These are phyloP conservation scores for Adelosebastes latens DNA, from an alignment of 2,797 vertebrate genomes.

Conservation along the genomic window DNA sequence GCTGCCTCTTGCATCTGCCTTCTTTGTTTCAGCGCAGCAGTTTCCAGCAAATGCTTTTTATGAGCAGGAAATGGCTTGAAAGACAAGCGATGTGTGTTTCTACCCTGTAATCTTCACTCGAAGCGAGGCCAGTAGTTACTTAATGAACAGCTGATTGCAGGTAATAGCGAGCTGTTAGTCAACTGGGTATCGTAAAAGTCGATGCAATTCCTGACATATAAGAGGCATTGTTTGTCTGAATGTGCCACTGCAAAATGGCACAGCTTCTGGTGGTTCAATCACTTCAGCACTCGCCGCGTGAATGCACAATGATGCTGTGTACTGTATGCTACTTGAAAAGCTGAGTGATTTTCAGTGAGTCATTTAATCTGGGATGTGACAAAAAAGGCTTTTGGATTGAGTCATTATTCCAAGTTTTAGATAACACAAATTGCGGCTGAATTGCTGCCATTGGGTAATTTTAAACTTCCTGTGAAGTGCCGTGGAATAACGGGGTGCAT, in stretches of 20 bases:
- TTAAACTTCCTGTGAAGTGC: constrained; percentile 38
- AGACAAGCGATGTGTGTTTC: constrained; percentile 14
- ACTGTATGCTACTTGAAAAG: constrained; percentile 40
- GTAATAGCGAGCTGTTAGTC: constrained; percentile 31
- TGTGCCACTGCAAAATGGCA: not conserved
- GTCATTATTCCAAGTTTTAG: constrained; percentile 35
- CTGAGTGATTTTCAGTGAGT: constrained; percentile 41
- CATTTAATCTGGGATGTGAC: constrained; percentile 47
- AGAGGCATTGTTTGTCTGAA: not conserved
- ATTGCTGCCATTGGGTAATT: constrained; percentile 26
- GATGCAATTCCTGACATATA: not conserved
- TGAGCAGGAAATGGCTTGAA: constrained; percentile 51
- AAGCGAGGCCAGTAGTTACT: constrained; percentile 10
- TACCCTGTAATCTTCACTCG: constrained; percentile 15
- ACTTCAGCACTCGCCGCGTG: not conserved
- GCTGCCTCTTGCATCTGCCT: constrained; percentile 4
- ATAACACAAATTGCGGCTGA: constrained; percentile 13
- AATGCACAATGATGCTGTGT: constrained; percentile 14
- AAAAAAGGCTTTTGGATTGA: constrained; percentile 36
- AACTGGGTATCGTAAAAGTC: not conserved
- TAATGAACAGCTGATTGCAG: constrained; percentile 45
- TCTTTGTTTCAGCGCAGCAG: constrained; percentile 12
- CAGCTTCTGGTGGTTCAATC: constrained; percentile 17
- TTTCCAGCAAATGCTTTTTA: constrained; percentile 44
- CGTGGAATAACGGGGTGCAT: not conserved